phyloP scores from a whole-genome alignment of 2,888 invertebrate species.

The Nemotelus pantherinus region DNA sequence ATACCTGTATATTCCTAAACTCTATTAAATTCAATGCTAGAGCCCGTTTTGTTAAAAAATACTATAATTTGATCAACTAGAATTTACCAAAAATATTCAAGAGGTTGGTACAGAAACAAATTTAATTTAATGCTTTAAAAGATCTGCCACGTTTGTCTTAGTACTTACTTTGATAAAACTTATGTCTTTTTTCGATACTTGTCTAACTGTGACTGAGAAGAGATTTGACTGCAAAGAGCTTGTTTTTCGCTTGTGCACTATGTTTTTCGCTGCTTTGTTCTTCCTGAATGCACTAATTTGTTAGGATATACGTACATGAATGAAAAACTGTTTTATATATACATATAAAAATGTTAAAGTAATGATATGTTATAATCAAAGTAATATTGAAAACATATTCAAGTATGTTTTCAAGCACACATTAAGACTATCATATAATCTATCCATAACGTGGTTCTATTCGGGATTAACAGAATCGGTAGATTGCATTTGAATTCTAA shows the following conservation, averaged over 20 bases:
- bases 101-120: no score
- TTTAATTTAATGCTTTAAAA: no score
- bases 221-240: not conserved
- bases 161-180: no score
- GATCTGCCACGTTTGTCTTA: no score
- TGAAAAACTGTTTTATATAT: conserved; percentile 22
- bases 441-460: conserved; percentile 46
- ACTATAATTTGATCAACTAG: no score
- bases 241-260: conserved; percentile 38
- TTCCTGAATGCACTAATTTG: conserved; percentile 64
- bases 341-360: not conserved
- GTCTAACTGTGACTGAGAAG: conserved; percentile 1
- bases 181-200: no score
- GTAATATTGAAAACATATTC: conserved; percentile 52
- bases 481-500: not conserved
- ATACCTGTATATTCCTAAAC: no score
- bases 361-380: conserved; percentile 45
- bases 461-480: conserved; percentile 26
- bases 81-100: no score
- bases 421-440: conserved; percentile 34
- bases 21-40: no score
- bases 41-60: no score
- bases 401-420: conserved; percentile 24
- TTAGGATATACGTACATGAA: conserved; percentile 43
- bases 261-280: conserved; percentile 64